Evolutionary conservation across 1,140 invertebrate genomes (phyloP).

Genomic region (Aethina tumida): DNA sequence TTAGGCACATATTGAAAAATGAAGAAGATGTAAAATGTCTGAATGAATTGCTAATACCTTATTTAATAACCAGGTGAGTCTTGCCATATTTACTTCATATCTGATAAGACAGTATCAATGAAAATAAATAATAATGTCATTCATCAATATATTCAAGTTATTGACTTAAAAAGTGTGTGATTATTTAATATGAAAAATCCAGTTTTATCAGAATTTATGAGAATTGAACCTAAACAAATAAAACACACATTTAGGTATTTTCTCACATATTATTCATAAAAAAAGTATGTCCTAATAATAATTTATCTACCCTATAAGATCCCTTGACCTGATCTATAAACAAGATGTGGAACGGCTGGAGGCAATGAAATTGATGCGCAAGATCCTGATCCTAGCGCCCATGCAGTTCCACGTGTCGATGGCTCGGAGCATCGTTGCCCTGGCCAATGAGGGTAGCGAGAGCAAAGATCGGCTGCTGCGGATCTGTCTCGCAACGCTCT

Average conservation of each 20-base stretch:
- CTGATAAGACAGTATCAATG: too few relatives aligned
- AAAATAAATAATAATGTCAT: too few relatives aligned
- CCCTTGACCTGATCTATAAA: constrained; percentile 70
- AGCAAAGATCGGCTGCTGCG: constrained; percentile 71
- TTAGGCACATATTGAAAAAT: constrained; percentile 72
- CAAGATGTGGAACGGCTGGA: constrained; percentile 87
- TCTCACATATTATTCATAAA: constrained; percentile 4
- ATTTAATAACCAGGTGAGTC: constrained; percentile 61
- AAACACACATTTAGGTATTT: too few relatives aligned
- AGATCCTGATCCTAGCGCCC: constrained; percentile 56
- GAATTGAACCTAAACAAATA: too few relatives aligned
- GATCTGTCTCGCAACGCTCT: constrained; percentile 73
- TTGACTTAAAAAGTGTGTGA: not conserved
- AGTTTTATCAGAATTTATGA: too few relatives aligned
- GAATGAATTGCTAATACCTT: constrained; percentile 70
- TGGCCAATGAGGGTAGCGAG: constrained; percentile 69
- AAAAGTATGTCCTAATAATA: not conserved
- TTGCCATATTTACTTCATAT: not conserved
- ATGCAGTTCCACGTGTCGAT: constrained; percentile 52
- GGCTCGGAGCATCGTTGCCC: constrained; percentile 64
- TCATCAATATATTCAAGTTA: not conserved
- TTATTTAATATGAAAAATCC: not conserved
- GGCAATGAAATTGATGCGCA: constrained; percentile 71
- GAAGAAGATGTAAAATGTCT: constrained; percentile 67
- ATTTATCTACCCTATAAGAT: constrained; percentile 38